A percentile compares a stretch with the other conserved stretches of the same genome.
Evolutionary conservation across 2,113 vertebrate genomes (phyloP).

Genomic region (Orcinus orca): DNA sequence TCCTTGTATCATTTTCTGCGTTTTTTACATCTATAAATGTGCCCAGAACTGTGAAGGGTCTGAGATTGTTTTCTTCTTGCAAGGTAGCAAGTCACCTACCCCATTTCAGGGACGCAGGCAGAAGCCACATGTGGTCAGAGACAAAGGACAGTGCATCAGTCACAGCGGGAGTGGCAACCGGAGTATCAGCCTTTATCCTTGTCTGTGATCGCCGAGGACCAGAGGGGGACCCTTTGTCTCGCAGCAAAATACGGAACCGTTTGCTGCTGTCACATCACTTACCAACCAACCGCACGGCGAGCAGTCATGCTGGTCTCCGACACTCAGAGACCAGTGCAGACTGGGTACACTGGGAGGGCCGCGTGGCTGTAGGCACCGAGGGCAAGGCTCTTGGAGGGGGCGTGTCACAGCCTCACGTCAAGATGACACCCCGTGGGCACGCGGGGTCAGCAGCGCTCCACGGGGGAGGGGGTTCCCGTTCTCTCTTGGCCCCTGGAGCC

Average conservation of each 20-base stretch:
- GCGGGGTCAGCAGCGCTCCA: background rate
- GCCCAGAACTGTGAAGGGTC: background rate
- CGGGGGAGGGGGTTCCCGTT: background rate
- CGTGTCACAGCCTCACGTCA: rapidly evolving
- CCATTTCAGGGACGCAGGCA: background rate
- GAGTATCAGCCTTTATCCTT: no score
- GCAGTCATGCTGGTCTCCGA: background rate
- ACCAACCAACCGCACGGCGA: no score
- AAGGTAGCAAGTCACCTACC: background rate
- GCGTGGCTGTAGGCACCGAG: no score
- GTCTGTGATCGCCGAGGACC: no score
- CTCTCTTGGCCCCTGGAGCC: background rate
- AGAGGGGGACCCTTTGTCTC: background rate
- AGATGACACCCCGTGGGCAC: background rate
- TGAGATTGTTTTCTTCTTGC: background rate
- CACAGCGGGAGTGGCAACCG: background rate
- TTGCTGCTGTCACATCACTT: background rate
- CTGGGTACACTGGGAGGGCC: no score
- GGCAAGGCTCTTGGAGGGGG: background rate
- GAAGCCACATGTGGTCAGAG: background rate
- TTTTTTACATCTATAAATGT: background rate
- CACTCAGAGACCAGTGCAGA: no score
- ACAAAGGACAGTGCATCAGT: background rate
- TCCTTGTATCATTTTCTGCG: background rate
- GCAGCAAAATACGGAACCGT: background rate